These are phyloP conservation scores for Chaetophractus vellerosus DNA, from an alignment of 2,797 vertebrate species.

Conservation along the genomic window DNA sequence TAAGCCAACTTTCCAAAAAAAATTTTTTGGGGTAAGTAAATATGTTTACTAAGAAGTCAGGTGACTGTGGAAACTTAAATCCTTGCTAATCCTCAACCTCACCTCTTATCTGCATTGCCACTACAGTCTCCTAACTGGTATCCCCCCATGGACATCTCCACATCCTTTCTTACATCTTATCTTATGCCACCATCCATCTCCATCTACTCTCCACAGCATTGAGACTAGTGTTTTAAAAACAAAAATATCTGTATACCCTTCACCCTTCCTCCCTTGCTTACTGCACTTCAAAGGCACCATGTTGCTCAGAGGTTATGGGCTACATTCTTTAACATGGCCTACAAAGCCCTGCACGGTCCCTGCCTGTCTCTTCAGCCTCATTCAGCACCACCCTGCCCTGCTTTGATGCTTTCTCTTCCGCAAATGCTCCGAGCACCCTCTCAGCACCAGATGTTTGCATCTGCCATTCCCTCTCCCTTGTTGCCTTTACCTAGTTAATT, in stretches of 20 bases:
- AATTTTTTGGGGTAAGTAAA: background rate
- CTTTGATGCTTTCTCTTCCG: background rate
- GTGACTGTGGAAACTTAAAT: slow-evolving; percentile 41
- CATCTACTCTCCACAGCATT: slow-evolving; percentile 28
- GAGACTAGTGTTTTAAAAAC: slow-evolving; percentile 16
- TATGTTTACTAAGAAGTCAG: slow-evolving; percentile 41
- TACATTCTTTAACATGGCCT: background rate
- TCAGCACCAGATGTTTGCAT: background rate
- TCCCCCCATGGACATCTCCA: too few species aligned
- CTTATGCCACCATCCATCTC: background rate
- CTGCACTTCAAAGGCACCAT: background rate
- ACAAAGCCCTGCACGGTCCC: background rate
- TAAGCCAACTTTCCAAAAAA: slow-evolving; percentile 59
- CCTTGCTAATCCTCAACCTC: background rate
- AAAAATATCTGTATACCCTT: background rate
- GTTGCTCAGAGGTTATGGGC: background rate
- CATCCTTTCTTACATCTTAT: background rate
- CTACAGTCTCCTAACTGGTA: background rate
- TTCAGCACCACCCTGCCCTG: background rate
- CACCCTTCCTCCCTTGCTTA: background rate
- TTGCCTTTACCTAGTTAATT: background rate
- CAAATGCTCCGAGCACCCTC: background rate
- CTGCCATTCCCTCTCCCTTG: background rate
- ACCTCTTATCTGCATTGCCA: background rate
- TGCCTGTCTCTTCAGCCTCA: background rate